Base-by-base conservation (phyloP, 2,888 invertebrate species). In the Pandemis corylana region DNA sequence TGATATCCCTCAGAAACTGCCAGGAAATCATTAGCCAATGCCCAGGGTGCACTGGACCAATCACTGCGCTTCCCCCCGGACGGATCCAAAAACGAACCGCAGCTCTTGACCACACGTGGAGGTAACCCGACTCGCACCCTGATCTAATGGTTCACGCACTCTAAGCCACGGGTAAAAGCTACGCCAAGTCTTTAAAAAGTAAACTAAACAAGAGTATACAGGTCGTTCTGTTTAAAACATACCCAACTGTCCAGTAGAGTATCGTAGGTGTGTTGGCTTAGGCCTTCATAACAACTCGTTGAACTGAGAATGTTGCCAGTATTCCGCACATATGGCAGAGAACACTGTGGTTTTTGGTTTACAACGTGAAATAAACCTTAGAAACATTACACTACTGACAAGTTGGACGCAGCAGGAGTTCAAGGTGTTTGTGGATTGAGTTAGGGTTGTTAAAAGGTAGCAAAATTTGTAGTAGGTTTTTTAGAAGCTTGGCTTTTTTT, bases 221-320 rank as follows among this genome's bases (percentile, higher is more conserved):
- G 28, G 4, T 36, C 13, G 49, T 49, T 12, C 49, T 49, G 2
- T 49, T 49, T 49, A 49, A 49, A 49, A 9, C 49, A 12, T 2
- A 20, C 59, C 12, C 15, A 53, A n/a, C 15, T n/a, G n/a, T n/a
- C 53, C n/a, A n/a, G 28, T 59, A 10, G 28, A 28, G 44, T 10
- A 44, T 36, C 6, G 59, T 12, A 56, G 13, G 28, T 44, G 28
- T 65, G 42, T 64, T 68, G 53, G 36, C 63, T 72, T 56, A 73
- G 53, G 46, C 63, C 7, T 44, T 44, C 46, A 15, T 56, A 68
- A 44, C 63, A 56, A 68, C 68, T 68, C 63, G 36, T 46, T 63
- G 63, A 41, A 7, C 64, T 59, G 62, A 62, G 61, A 64, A 73
- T 49, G 28, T 12, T 44, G 44, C 59, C 7, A 64, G 53, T 71